Evolutionary conservation across 2,797 vertebrate genomes (phyloP), one percentile per base, ranked within the genome.

Genomic region (Enteromius fasciolatus): DNA sequence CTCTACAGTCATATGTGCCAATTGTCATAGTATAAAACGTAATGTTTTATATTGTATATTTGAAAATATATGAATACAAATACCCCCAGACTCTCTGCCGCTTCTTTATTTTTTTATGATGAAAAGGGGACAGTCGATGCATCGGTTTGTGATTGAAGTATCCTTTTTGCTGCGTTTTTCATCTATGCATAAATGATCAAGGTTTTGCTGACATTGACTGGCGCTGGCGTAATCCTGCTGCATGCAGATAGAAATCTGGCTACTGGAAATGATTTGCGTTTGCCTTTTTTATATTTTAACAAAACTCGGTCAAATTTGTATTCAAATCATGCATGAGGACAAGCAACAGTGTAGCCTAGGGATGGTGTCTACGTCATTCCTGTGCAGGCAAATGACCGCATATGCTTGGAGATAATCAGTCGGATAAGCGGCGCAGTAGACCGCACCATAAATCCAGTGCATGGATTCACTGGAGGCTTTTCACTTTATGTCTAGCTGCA

Each of bases 1-100:
- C 84, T 88, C 82, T 88, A 84, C 89, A 90, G 91, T 94, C 89
- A 89, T 89, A 93, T 91, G 95, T 95, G 95, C 94, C 94, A 95
- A 95, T 90, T 93, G 94, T 91, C 92, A 90, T 89, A 90, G 91
- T 93, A 91, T 90, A 90, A 92, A 91, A 89, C 87, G 86, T 91
- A 89, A 90, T 92, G 93, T 94, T 94, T 94, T 93, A 90, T 93
- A 92, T 91, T 91, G 92, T 92, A 91, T 90, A 92, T 90, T 92
- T 90, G 88, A 92, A 88, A 91, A 91, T 90, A 86, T 88, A 89
- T 86, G 61, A 83, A 81, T 87, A 88, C 72, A 83, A 87, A 88
- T 76, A 80, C 48, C 46, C 52, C 20, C 57, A 69, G 85, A 48
- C 78, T 84, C 86, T 85, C 66, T 87, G 75, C 80, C 64, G n/a